Evolutionary conservation across 2,888 invertebrate genomes (phyloP).

Genomic region (Andrena haemorrhoa): DNA sequence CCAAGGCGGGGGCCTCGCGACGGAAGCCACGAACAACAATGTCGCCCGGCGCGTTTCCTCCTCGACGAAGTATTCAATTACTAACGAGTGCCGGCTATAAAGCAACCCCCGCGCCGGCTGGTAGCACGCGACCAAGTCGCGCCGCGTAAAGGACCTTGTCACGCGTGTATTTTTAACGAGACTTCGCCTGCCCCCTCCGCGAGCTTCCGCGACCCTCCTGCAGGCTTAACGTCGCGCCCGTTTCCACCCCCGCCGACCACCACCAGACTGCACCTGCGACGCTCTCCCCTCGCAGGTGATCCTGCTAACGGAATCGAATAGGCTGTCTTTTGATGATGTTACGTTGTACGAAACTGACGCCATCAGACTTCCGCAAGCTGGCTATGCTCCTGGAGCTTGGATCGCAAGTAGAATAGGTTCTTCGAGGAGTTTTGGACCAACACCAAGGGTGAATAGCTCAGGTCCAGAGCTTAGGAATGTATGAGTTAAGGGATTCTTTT

Average conservation of each 20-base stretch:
- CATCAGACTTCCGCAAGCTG: too few species aligned
- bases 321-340: too few species aligned
- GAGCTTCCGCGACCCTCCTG: conserved; percentile 29
- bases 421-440: too few species aligned
- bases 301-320: not conserved
- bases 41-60: conserved; percentile 63
- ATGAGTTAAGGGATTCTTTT: too few species aligned
- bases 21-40: conserved; percentile 67
- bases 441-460: too few species aligned
- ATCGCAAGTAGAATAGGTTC: too few species aligned
- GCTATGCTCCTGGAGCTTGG: too few species aligned
- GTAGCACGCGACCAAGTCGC: conserved; percentile 67
- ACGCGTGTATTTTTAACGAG: conserved; percentile 79
- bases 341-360: too few species aligned
- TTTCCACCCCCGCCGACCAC: not conserved
- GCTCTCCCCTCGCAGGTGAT: not conserved
- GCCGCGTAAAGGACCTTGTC: conserved; percentile 74
- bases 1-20: conserved; percentile 15
- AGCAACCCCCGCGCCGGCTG: conserved; percentile 45
- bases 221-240: conserved; percentile 22
- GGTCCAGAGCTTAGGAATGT: too few species aligned
- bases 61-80: conserved; percentile 74
- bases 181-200: conserved; percentile 55
- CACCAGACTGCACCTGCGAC: conserved; percentile 45
- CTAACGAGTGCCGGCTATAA: conserved; percentile 74